Evolutionary conservation across 2,888 invertebrate genomes (phyloP), one percentile per base, ranked within the genome.

Genomic region (Synanthedon myopaeformis): DNA sequence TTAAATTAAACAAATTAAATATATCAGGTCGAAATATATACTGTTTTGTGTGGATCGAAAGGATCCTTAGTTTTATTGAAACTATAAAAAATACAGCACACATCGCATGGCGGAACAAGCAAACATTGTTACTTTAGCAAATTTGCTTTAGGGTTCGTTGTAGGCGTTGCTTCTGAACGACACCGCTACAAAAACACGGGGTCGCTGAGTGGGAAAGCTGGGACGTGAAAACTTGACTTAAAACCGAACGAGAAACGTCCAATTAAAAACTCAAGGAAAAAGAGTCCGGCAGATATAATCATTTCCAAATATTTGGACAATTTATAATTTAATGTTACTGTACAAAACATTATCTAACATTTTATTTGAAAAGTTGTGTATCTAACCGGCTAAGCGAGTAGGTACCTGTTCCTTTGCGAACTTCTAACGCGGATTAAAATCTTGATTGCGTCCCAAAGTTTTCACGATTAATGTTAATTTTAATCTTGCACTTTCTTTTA

Each of bases 391-490:
- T 11, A 49, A 13, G 23, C 45, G 13, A 19, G 12, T 51, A n/a
- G 23, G 23, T 23, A 23, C 23, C 23, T 23, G 23, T 51, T 12
- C 28, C 41, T 51, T 65, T 66, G 65, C 61, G 69, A 65, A 67
- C 70, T 66, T 65, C 62, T 59, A 58, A 35, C 66, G 66, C 60
- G 76, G 81, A 84, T 84, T 81, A 78, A 79, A 82, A 83, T 82
- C 80, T 82, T 82, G 82, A 84, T 82, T 78, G 76, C 74, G 69
- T 57, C 62, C 71, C 67, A 63, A 79, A 82, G 70, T 82, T 82
- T 74, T 69, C 63, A 59, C 73, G 70, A 78, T 81, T 77, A 74
- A 80, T 78, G 76, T 76, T 72, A 73, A 49, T 35, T n/a, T 77
- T 78, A 35, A 81, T 76, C 73, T 76, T 67, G 66, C 66, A 64